These are phyloP conservation scores for Drosophila lowei DNA, from an alignment of 1,140 invertebrate genomes.

Conservation along the genomic window DNA sequence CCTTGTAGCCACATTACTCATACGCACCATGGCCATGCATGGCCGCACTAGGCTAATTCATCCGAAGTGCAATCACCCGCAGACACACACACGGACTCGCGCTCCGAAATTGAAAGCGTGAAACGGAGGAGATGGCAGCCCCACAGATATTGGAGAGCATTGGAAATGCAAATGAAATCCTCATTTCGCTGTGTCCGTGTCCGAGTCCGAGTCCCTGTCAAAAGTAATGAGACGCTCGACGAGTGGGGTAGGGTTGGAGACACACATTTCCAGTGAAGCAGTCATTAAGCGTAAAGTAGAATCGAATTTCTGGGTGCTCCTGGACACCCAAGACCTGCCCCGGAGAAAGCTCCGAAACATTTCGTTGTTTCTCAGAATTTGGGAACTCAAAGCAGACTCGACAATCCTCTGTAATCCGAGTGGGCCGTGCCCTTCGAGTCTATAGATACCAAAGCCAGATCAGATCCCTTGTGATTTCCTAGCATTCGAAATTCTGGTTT, in stretches of 20 bases:
- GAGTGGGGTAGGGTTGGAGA: no score
- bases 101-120: constrained; percentile 32
- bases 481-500: constrained; percentile 56
- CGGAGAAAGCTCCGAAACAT: no score
- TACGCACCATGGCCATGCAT: constrained; percentile 29
- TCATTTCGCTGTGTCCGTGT: neutral
- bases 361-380: neutral
- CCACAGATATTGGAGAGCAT: neutral
- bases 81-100: constrained; percentile 7
- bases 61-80: constrained; percentile 38
- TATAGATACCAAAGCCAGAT: neutral
- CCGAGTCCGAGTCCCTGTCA: constrained; percentile 28
- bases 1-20: constrained; percentile 39
- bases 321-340: no score
- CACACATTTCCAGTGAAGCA: constrained; percentile 10
- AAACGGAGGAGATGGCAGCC: constrained; percentile 1
- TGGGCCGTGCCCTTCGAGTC: constrained; percentile 6
- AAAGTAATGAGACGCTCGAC: constrained; percentile 24
- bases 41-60: constrained; percentile 20
- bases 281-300: no score
- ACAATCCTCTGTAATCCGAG: neutral
- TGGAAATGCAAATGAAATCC: constrained; percentile 34
- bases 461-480: neutral
- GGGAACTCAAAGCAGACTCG: no score
- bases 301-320: no score